Percentiles rank a stretch among this genome's conserved stretches.
Evolutionary conservation across 2,888 invertebrate species (phyloP).

Genomic region (Salticus scenicus): DNA sequence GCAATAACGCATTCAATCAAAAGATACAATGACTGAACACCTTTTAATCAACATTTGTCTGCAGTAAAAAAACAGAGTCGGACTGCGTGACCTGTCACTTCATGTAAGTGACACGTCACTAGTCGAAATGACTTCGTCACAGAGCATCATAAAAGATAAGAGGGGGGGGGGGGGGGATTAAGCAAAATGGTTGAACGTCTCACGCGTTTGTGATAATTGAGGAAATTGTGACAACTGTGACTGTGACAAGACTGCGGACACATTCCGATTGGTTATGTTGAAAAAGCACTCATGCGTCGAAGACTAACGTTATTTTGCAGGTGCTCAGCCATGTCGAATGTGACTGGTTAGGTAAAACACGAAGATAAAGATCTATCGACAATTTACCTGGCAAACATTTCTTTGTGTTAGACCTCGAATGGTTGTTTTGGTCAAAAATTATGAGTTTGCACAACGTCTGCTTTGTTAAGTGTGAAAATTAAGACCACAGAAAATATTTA

Average conservation of each 20-base stretch:
- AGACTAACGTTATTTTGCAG: slow-evolving; percentile 8
- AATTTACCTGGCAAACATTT: neutral
- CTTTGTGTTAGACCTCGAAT: neutral
- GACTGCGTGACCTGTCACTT: slow-evolving; percentile 58
- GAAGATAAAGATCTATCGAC: neutral
- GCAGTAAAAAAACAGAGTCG: slow-evolving; percentile 49
- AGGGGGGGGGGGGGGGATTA: neutral
- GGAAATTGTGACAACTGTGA: slow-evolving; percentile 43
- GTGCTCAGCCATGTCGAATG: slow-evolving; percentile 12
- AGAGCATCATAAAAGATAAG: slow-evolving; percentile 22
- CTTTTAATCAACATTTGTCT: slow-evolving; percentile 59
- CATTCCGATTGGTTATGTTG: neutral
- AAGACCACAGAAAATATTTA: too few relatives aligned
- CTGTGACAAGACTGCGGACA: slow-evolving; percentile 5
- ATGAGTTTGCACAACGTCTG: neutral
- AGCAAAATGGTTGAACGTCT: slow-evolving; percentile 27
- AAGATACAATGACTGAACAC: slow-evolving; percentile 36
- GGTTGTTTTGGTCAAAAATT: neutral
- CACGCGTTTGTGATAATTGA: slow-evolving; percentile 45
- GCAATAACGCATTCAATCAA: slow-evolving; percentile 55
- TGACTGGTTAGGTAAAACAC: slow-evolving; percentile 18
- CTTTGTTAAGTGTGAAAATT: neutral
- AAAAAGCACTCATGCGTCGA: slow-evolving; percentile 10
- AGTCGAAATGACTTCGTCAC: slow-evolving; percentile 36
- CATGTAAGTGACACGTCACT: slow-evolving; percentile 59